Evolutionary conservation across 2,888 invertebrate species (phyloP).

Genomic region (Patella ulyssiponensis): DNA sequence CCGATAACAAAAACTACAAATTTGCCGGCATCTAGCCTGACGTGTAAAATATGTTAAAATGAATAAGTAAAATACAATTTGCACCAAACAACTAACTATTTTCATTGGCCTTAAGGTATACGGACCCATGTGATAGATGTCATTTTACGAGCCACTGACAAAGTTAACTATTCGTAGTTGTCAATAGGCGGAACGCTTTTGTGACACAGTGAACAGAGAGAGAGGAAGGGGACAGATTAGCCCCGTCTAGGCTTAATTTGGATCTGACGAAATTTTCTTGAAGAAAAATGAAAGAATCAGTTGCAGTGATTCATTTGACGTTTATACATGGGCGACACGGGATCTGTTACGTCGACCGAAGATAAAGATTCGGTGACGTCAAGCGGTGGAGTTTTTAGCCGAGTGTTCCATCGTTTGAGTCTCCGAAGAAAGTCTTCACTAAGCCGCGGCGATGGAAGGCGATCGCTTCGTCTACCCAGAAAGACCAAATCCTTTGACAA

Average conservation of each 20-base stretch:
- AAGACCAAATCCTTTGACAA: background rate
- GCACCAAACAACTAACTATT: no score
- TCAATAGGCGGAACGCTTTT: background rate
- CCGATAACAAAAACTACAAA: no score
- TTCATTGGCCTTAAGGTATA: no score
- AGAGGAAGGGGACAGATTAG: background rate
- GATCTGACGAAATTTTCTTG: conserved; percentile 1
- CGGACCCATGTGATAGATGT: no score
- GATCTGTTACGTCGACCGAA: background rate
- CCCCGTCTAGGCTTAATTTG: background rate
- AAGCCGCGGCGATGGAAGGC: background rate
- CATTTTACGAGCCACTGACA: no score
- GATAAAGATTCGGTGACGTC: conserved; percentile 5
- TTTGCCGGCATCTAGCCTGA: no score
- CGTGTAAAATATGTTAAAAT: no score
- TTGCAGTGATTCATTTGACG: background rate
- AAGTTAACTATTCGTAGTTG: background rate
- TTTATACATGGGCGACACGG: background rate
- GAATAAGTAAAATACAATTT: no score
- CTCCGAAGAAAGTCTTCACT: background rate
- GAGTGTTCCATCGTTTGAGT: background rate
- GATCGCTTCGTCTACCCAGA: background rate
- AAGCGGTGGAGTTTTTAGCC: background rate
- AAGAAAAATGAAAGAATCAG: background rate
- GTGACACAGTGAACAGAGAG: background rate